phyloP scores from a whole-genome alignment of 2,797 vertebrate species.

The Notamacropus eugenii region DNA sequence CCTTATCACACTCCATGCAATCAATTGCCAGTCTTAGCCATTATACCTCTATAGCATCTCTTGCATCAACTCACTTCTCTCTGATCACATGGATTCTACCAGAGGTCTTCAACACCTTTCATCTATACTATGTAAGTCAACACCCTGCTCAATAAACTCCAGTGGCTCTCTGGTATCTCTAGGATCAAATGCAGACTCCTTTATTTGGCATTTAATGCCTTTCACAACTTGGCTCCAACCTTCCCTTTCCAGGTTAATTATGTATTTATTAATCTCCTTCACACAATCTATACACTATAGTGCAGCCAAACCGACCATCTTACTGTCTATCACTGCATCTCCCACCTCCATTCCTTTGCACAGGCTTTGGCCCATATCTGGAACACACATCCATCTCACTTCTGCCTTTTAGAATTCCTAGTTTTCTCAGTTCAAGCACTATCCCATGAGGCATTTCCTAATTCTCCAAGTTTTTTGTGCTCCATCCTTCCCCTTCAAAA shows the following conservation, averaged over 20 bases:
- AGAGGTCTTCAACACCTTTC: neutral
- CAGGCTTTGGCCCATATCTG: neutral
- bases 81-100: neutral
- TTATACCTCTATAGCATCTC: neutral
- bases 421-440: neutral
- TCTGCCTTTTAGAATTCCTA: neutral
- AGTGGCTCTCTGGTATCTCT: neutral
- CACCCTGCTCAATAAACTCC: neutral
- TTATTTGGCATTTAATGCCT: neutral
- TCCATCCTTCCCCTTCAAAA: neutral
- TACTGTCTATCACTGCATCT: neutral
- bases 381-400: neutral
- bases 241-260: neutral
- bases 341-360: neutral
- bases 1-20: neutral
- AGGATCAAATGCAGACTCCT: neutral
- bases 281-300: neutral
- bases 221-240: neutral
- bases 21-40: neutral
- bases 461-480: neutral
- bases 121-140: neutral
- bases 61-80: neutral
- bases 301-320: neutral
- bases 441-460: neutral
- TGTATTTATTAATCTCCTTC: neutral